phyloP scores from a whole-genome alignment of 2,888 invertebrate genomes.

The Cheilosia vernalis region DNA sequence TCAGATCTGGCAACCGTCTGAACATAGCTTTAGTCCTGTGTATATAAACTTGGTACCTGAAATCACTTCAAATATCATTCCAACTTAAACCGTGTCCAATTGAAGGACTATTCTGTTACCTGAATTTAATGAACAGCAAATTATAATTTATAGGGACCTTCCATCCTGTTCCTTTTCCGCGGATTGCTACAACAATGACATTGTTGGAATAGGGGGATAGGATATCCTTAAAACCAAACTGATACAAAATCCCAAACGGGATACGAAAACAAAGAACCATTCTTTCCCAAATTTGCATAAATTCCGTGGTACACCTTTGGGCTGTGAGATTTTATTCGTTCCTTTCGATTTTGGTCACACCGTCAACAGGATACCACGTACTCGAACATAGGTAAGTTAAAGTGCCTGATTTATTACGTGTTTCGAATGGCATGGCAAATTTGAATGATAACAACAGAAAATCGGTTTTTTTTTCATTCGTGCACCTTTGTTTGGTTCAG shows the following conservation, averaged over 20 bases:
- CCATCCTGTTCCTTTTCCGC: neutral
- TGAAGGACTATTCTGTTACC: constrained; percentile 21
- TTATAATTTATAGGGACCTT: constrained; percentile 29
- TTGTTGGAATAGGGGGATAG: constrained; percentile 6
- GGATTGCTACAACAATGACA: neutral
- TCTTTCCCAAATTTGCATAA: constrained; percentile 18
- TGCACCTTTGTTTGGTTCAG: too few relatives aligned
- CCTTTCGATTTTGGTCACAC: neutral
- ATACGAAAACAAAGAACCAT: neutral
- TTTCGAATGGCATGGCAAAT: constrained; percentile 20
- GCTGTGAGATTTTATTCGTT: constrained; percentile 11
- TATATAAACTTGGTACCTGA: neutral
- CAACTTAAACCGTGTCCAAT: constrained; percentile 24
- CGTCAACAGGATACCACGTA: too few relatives aligned
- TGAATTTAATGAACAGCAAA: constrained; percentile 26
- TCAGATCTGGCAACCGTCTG: too few relatives aligned
- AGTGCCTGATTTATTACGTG: constrained; percentile 32
- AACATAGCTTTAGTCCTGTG: too few relatives aligned
- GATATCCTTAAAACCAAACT: neutral
- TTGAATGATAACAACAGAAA: neutral
- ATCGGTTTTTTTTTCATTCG: neutral
- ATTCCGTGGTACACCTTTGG: neutral
- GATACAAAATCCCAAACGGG: constrained; percentile 14
- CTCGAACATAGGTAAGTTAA: neutral
- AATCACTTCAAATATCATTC: neutral